Evolutionary conservation across 2,113 vertebrate species (phyloP).

Genomic region (Crotalus helleri): DNA sequence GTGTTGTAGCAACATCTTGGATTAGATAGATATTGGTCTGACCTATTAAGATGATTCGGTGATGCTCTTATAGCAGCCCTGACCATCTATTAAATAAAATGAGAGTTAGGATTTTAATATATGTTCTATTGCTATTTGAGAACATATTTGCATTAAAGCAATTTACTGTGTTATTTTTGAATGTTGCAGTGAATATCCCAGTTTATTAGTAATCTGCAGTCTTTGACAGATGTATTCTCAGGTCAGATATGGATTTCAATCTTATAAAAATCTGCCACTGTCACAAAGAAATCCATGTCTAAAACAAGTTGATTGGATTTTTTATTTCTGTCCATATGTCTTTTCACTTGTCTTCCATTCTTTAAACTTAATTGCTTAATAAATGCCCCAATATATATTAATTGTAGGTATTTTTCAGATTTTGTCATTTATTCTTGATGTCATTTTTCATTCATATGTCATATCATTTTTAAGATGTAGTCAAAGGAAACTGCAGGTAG

Average conservation of each 20-base stretch:
- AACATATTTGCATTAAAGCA: not conserved
- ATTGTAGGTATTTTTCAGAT: not conserved
- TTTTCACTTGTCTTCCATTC: not conserved
- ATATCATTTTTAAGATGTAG: not conserved
- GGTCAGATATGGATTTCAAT: not conserved
- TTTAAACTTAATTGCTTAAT: not conserved
- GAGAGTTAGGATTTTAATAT: not conserved
- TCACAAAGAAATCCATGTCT: not conserved
- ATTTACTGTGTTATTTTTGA: not conserved
- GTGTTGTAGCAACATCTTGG: not conserved
- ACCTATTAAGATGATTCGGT: not conserved
- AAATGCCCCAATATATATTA: not conserved
- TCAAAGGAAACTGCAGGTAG: not conserved
- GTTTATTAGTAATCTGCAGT: not conserved
- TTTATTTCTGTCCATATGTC: not conserved
- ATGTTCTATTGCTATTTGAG: not conserved
- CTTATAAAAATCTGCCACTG: not conserved
- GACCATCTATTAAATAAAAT: not conserved
- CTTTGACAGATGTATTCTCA: not conserved
- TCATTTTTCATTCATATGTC: not conserved
- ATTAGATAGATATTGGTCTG: not conserved
- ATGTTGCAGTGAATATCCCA: not conserved
- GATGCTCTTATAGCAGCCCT: not conserved
- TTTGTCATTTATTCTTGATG: not conserved
- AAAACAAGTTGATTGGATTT: not conserved